A percentile compares a stretch with the other conserved stretches of the same genome.
phyloP scores from a whole-genome alignment of 35 echinoderm and acorn worm species.

The Lytechinus variegatus region DNA sequence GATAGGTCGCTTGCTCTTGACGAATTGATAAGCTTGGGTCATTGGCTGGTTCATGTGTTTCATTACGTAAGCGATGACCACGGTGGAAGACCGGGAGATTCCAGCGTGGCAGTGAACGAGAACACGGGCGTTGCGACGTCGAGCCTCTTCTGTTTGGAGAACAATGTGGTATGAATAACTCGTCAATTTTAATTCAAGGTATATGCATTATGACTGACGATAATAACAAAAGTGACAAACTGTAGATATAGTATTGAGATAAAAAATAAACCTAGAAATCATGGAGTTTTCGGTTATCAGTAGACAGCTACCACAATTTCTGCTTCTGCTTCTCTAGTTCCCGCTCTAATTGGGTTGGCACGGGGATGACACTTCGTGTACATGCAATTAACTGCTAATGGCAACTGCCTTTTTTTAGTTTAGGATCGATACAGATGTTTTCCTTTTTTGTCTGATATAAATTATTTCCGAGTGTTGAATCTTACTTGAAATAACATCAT shows the following conservation, averaged over 20 bases:
- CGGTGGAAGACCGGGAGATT: constrained; percentile 89
- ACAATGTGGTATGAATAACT: constrained; percentile 35
- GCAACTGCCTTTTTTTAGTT: no score
- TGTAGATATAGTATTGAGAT: no score
- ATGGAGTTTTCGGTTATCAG: background rate
- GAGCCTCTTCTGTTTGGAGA: constrained; percentile 81
- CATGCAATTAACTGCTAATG: no score
- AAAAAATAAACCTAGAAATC: no score
- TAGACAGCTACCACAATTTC: background rate
- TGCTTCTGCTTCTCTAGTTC: background rate
- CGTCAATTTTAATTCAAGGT: background rate
- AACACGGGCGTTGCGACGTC: constrained; percentile 64
- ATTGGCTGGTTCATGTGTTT: constrained; percentile 78
- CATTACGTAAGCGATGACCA: constrained; percentile 98
- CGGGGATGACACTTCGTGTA: no score
- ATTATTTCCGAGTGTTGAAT: no score
- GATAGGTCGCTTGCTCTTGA: constrained; percentile 82
- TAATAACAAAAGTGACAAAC: background rate
- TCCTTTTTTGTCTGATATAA: no score
- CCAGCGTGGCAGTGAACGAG: constrained; percentile 97
- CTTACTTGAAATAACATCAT: no score
- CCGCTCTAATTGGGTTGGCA: no score
- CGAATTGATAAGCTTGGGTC: constrained; percentile 88
- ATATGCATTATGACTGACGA: background rate
- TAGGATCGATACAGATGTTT: no score